phyloP scores from a whole-genome alignment of 2,797 vertebrate species.

The Phalloptychus januarius region DNA sequence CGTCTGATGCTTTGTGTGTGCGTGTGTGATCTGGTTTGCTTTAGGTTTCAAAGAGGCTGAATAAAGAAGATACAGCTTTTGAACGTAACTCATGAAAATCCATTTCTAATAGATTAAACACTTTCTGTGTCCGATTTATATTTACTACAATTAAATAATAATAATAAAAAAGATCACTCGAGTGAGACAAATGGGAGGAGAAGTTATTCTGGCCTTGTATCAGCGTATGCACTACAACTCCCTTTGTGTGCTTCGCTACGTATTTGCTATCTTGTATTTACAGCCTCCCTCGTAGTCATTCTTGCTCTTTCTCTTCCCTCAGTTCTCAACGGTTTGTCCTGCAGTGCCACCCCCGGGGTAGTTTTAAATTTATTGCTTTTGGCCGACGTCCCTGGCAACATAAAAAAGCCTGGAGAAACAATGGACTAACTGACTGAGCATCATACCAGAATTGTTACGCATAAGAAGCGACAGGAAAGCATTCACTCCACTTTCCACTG shows the following conservation, averaged over 20 bases:
- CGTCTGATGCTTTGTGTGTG: slow-evolving; percentile 14
- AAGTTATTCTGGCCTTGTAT: slow-evolving; percentile 32
- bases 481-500: slow-evolving; percentile 54
- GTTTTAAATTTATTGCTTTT: slow-evolving; percentile 76
- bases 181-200: slow-evolving; percentile 8
- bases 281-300: slow-evolving; percentile 50
- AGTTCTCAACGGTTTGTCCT: slow-evolving; percentile 64
- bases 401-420: slow-evolving; percentile 74
- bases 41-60: not conserved
- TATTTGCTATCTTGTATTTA: slow-evolving; percentile 58
- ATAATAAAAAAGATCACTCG: not conserved
- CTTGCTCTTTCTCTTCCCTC: slow-evolving; percentile 31
- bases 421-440: slow-evolving; percentile 66
- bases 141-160: not conserved
- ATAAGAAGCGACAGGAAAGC: slow-evolving; percentile 57
- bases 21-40: slow-evolving; percentile 23
- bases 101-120: not conserved
- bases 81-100: not conserved
- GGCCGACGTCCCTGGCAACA: slow-evolving; percentile 63
- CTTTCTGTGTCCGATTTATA: slow-evolving; percentile 3
- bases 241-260: slow-evolving; percentile 15
- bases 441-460: slow-evolving; percentile 60
- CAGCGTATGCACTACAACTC: slow-evolving; percentile 10
- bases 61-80: slow-evolving; percentile 4
- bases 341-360: slow-evolving; percentile 72